Evolutionary conservation across 64 coral and sea anemone species (phyloP).

Genomic region (Montipora cactus): DNA sequence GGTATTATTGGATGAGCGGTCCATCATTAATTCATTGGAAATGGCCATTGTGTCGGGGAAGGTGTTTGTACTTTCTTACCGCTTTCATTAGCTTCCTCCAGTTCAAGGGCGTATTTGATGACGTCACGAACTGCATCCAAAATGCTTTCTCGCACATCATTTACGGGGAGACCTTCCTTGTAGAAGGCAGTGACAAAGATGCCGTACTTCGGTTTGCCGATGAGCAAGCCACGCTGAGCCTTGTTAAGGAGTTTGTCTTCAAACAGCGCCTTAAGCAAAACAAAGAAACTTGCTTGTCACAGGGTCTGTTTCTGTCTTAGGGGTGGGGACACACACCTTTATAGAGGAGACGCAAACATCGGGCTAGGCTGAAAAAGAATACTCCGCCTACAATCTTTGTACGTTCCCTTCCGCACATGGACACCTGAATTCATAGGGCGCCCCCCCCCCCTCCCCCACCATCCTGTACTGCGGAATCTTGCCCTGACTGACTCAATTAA

Average conservation of each 20-base stretch:
- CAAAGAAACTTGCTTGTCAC: neutral
- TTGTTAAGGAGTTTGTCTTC: constrained; percentile 60
- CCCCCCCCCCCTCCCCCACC: no score
- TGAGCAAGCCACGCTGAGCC: constrained; percentile 77
- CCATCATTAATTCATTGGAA: no score
- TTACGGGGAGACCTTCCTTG: constrained; percentile 19
- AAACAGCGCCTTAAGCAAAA: neutral
- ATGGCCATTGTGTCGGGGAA: neutral
- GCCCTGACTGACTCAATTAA: no score
- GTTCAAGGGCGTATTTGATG: constrained; percentile 39
- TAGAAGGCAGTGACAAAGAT: constrained; percentile 60
- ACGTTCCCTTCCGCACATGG: no score
- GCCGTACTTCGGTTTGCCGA: constrained; percentile 72
- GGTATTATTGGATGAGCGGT: no score
- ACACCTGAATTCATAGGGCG: no score
- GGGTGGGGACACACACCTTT: no score
- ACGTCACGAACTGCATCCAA: constrained; percentile 25
- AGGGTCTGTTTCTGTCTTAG: no score
- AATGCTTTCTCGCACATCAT: constrained; percentile 35
- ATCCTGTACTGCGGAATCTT: no score
- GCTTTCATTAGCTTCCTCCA: constrained; percentile 14
- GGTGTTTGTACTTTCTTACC: neutral
- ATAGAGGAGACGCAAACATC: no score
- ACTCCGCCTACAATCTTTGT: no score
- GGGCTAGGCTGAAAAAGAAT: no score